phyloP scores from a whole-genome alignment of 2,113 vertebrate genomes.

The Athene cunicularia region DNA sequence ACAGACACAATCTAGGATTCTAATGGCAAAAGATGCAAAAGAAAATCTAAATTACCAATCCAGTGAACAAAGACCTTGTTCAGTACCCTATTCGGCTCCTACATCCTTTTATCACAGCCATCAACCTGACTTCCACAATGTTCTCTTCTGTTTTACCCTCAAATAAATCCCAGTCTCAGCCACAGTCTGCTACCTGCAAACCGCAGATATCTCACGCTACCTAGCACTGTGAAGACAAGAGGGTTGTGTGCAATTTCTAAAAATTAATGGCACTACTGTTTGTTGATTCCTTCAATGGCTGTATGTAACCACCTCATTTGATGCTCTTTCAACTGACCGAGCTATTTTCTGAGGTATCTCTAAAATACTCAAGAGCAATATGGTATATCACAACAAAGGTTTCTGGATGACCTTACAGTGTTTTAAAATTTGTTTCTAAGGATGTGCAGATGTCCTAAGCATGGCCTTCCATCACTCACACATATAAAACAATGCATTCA shows the following conservation, averaged over 20 bases:
- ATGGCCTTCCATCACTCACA: rapidly evolving
- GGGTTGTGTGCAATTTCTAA: rapidly evolving
- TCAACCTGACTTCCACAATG: neutral
- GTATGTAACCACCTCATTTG: neutral
- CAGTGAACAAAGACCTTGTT: neutral
- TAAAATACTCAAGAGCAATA: neutral
- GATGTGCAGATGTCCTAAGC: neutral
- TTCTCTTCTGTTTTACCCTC: neutral
- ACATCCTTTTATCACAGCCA: neutral
- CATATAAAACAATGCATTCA: neutral
- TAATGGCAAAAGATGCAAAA: neutral
- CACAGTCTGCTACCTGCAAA: neutral
- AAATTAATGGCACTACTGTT: neutral
- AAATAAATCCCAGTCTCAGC: neutral
- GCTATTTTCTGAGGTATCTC: neutral
- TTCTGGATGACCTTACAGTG: neutral
- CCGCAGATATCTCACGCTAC: neutral
- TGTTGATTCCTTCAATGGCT: rapidly evolving
- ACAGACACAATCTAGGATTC: neutral
- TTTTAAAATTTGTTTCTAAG: neutral
- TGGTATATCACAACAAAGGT: neutral
- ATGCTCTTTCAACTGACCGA: neutral
- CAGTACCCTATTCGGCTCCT: neutral
- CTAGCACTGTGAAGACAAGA: neutral
- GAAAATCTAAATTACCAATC: neutral